These are phyloP conservation scores for Eumerus sabulonum DNA, from an alignment of 2,888 invertebrate genomes.

Conservation along the genomic window DNA sequence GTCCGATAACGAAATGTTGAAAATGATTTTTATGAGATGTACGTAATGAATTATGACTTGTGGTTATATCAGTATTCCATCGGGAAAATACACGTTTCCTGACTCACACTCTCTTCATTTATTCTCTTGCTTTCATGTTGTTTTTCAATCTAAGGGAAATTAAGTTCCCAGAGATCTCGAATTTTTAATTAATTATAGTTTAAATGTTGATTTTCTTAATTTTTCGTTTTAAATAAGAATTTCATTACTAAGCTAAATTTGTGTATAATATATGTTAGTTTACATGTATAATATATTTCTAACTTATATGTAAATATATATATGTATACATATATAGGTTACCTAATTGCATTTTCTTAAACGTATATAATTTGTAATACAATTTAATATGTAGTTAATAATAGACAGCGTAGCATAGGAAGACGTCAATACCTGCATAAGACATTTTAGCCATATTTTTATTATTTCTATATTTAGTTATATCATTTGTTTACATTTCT, in stretches of 20 bases:
- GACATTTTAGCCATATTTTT: conserved; percentile 79
- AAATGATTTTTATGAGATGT: conserved; percentile 33
- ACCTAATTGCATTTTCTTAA: conserved; percentile 59
- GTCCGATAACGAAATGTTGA: no score
- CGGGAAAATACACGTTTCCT: conserved; percentile 5
- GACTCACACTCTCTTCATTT: conserved; percentile 5
- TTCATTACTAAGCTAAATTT: conserved; percentile 57
- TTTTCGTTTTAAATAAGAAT: conserved; percentile 55
- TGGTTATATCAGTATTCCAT: conserved; percentile 60
- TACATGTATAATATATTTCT: conserved; percentile 68
- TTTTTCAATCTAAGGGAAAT: background rate
- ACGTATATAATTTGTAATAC: conserved; percentile 64
- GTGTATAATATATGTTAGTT: conserved; percentile 65
- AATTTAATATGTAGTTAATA: conserved; percentile 77
- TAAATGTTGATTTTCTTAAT: conserved; percentile 41
- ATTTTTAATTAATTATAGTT: conserved; percentile 19
- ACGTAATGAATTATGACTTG: conserved; percentile 45
- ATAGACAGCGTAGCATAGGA: conserved; percentile 80
- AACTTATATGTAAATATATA: conserved; percentile 66
- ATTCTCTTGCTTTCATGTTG: background rate
- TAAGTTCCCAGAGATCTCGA: conserved; percentile 1
- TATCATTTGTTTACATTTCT: conserved; percentile 37
- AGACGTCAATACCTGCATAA: conserved; percentile 80
- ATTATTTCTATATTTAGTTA: conserved; percentile 61
- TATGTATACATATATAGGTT: conserved; percentile 66